These are phyloP conservation scores for Tenthredo notha DNA, from an alignment of 2,888 invertebrate genomes.

Conservation along the genomic window DNA sequence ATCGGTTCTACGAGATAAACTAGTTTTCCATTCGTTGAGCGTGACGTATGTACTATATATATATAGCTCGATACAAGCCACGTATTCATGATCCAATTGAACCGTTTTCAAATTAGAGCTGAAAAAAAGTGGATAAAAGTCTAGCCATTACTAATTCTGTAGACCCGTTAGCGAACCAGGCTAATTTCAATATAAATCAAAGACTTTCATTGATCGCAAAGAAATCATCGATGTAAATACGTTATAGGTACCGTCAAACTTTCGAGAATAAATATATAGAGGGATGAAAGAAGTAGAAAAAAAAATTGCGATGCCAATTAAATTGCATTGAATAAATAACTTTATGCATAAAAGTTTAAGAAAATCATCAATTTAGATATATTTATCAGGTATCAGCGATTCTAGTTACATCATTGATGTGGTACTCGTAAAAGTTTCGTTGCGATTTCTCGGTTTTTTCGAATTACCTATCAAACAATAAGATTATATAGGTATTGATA, in stretches of 20 bases:
- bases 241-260: background rate
- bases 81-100: background rate
- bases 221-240: too few relatives aligned
- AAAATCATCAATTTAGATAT: background rate
- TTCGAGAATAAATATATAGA: background rate
- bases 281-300: background rate
- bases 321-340: background rate
- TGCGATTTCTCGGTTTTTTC: background rate
- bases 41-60: conserved; percentile 16
- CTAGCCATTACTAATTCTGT: background rate
- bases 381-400: background rate
- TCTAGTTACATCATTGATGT: background rate
- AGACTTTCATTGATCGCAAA: background rate
- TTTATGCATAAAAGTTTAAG: background rate
- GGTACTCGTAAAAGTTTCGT: background rate
- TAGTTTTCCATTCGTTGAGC: conserved; percentile 15
- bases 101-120: conserved; percentile 17
- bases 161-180: background rate
- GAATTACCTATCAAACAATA: background rate
- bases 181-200: background rate
- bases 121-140: background rate
- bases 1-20: conserved; percentile 19
- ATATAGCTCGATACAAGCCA: background rate
- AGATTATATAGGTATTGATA: background rate
- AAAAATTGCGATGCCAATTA: background rate